Conservation (phyloP, 1,140 invertebrate genomes). For the Cardiocondyla obscurior region DNA sequence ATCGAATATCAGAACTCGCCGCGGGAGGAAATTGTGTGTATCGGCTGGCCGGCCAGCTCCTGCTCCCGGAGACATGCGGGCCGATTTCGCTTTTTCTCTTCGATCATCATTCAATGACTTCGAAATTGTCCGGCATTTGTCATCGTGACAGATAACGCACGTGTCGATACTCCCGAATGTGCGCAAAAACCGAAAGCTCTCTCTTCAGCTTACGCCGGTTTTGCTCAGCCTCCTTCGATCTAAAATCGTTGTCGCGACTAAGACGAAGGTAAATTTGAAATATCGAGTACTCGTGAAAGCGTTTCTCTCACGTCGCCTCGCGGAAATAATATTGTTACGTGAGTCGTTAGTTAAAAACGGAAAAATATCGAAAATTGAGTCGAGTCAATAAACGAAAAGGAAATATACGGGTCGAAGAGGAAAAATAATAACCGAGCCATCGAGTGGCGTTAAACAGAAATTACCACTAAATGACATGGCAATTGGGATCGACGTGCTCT, state of each 20-base stretch:
- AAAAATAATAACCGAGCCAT: background rate
- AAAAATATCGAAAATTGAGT: background rate
- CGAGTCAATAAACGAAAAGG: background rate
- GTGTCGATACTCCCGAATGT: background rate
- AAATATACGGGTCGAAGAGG: background rate
- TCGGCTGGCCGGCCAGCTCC: background rate
- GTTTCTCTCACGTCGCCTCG: background rate
- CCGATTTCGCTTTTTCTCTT: background rate
- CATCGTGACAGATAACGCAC: background rate
- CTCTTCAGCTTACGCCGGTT: background rate
- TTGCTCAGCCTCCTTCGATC: background rate
- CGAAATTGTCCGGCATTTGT: background rate
- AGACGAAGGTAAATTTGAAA: background rate
- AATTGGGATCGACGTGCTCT: background rate
- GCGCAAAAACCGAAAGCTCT: background rate
- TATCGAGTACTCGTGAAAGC: background rate
- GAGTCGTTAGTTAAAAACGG: too few species aligned
- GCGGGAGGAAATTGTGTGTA: slow-evolving; percentile 14
- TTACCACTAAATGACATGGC: background rate
- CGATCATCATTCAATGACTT: slow-evolving; percentile 12
- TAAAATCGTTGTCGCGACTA: too few species aligned
- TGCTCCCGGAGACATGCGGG: background rate
- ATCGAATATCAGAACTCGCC: slow-evolving; percentile 1
- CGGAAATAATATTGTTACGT: too few species aligned
- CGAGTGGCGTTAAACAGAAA: background rate